A percentile compares a stretch with the other conserved stretches of the same genome.
Evolutionary conservation across 2,888 invertebrate genomes (phyloP).

Genomic region (Myathropa florea): DNA sequence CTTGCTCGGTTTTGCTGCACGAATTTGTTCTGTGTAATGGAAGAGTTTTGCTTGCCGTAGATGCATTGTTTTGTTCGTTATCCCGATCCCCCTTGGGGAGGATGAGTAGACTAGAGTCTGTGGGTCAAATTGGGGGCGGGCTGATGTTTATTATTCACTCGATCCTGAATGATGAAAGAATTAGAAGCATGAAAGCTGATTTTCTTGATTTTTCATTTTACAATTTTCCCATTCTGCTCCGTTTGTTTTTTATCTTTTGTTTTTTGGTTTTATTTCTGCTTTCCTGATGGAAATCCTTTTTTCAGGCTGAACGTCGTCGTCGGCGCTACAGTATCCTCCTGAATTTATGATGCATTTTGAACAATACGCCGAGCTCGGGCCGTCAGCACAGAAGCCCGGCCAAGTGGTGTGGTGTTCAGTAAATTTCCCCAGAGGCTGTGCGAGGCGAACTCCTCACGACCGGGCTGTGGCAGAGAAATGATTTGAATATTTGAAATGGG

Average conservation of each 20-base stretch:
- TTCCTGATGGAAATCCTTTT: slow-evolving; percentile 40
- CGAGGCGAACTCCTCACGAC: neutral
- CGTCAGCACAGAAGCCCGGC: slow-evolving; percentile 16
- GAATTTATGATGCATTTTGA: slow-evolving; percentile 63
- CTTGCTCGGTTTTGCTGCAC: neutral
- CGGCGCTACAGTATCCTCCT: slow-evolving; percentile 10
- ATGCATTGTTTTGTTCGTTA: slow-evolving; percentile 2
- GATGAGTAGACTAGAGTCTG: neutral
- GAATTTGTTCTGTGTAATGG: neutral
- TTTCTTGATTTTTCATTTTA: neutral
- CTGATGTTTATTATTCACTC: neutral
- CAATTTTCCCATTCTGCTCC: neutral
- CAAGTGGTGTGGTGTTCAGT: slow-evolving; percentile 24
- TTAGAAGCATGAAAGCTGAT: slow-evolving; percentile 29
- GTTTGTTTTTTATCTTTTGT: slow-evolving; percentile 8
- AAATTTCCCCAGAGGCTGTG: slow-evolving; percentile 62
- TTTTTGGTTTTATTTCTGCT: neutral
- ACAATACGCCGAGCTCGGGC: slow-evolving; percentile 32
- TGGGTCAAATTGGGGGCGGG: neutral
- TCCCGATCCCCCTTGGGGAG: neutral
- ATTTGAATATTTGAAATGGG: slow-evolving; percentile 68
- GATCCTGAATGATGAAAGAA: neutral
- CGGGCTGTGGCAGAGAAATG: slow-evolving; percentile 17
- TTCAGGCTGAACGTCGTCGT: slow-evolving; percentile 10
- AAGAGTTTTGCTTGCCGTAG: slow-evolving; percentile 26